Evolutionary conservation across 2,888 invertebrate genomes (phyloP).

Genomic region (Latrodectus hesperus): DNA sequence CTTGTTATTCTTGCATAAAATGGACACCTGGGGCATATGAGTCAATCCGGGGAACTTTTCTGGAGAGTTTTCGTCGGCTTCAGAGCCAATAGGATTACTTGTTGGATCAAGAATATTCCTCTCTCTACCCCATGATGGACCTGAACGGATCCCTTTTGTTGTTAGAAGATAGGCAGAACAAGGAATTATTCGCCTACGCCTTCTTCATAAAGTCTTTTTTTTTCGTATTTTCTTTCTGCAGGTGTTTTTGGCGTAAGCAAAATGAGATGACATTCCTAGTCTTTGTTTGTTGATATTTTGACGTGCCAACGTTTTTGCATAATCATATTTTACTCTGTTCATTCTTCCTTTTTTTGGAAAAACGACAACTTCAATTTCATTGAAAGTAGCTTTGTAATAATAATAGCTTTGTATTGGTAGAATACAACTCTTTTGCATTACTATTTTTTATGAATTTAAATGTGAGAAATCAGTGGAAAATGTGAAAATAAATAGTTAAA

Average conservation of each 20-base stretch:
- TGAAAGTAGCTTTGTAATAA: too few species aligned
- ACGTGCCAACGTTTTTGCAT: conserved; percentile 48
- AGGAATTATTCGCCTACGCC: conserved; percentile 54
- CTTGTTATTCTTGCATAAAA: conserved; percentile 69
- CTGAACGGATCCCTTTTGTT: conserved; percentile 52
- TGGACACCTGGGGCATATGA: conserved; percentile 68
- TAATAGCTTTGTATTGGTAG: too few species aligned
- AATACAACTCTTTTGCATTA: too few species aligned
- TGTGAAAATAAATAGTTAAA: too few species aligned
- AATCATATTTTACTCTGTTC: conserved; percentile 55
- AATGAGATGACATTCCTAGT: conserved; percentile 50
- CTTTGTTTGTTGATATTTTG: conserved; percentile 25
- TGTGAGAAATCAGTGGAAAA: too few species aligned
- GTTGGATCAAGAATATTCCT: conserved; percentile 15
- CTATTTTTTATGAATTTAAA: too few species aligned
- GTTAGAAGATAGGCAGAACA: conserved; percentile 52
- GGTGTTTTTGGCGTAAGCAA: conserved; percentile 53
- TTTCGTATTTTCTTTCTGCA: conserved; percentile 39
- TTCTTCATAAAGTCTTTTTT: conserved; percentile 56
- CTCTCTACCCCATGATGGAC: neutral
- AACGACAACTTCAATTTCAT: too few species aligned
- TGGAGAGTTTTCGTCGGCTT: conserved; percentile 24
- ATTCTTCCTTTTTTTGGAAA: neutral
- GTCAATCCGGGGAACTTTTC: conserved; percentile 59
- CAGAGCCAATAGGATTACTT: conserved; percentile 62